These are phyloP conservation scores for Meiosimyza platycephala DNA, from an alignment of 2,888 invertebrate species.

Conservation along the genomic window DNA sequence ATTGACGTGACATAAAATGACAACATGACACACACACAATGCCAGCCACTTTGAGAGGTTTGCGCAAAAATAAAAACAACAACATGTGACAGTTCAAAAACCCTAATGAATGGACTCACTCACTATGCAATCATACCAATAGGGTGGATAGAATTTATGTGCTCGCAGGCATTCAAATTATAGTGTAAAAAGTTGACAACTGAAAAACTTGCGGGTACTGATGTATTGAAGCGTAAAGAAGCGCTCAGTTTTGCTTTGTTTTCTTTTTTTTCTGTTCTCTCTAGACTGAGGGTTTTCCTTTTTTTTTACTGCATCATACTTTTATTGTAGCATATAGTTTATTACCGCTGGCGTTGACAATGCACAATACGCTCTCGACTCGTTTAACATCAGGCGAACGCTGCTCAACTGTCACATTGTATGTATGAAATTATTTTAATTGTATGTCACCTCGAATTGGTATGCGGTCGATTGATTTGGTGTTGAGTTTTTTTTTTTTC, in stretches of 20 bases:
- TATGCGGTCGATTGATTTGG: slow-evolving; percentile 39
- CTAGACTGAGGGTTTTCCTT: too few species aligned
- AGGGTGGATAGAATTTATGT: too few species aligned
- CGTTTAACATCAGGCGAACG: slow-evolving; percentile 38
- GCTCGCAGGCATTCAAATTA: too few species aligned
- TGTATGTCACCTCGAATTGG: slow-evolving; percentile 39
- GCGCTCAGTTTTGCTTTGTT: too few species aligned
- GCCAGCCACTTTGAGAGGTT: not conserved
- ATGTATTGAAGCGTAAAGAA: too few species aligned
- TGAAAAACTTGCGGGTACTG: too few species aligned
- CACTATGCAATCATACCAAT: too few species aligned
- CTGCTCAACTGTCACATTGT: slow-evolving; percentile 41
- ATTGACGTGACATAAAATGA: slow-evolving; percentile 58
- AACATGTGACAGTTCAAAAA: too few species aligned
- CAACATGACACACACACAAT: slow-evolving; percentile 48
- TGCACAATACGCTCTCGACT: slow-evolving; percentile 23
- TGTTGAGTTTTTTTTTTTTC: not conserved
- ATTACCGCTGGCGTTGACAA: slow-evolving; percentile 1
- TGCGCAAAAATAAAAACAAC: not conserved
- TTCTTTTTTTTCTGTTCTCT: too few species aligned
- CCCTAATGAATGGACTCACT: too few species aligned
- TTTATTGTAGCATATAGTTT: not conserved
- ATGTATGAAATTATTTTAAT: slow-evolving; percentile 43
- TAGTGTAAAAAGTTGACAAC: too few species aligned
- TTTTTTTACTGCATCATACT: too few species aligned